A percentile compares a stretch with the other conserved stretches of the same genome.
phyloP scores from a whole-genome alignment of 2,888 invertebrate genomes.

The Papilio elwesi region DNA sequence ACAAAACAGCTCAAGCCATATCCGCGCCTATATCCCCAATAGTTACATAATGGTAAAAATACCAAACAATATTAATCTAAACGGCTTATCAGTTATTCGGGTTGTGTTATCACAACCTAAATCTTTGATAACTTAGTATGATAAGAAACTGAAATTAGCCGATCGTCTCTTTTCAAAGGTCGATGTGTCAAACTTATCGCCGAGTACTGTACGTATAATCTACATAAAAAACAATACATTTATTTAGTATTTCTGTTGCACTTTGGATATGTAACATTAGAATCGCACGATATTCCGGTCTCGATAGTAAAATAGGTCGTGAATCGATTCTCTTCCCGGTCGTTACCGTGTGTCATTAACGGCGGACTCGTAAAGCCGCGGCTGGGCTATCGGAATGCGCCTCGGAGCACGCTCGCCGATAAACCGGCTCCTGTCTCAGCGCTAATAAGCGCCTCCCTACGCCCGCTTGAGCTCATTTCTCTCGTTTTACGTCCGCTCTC shows the following conservation, averaged over 20 bases:
- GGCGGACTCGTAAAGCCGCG: constrained; percentile 70
- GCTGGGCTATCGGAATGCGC: constrained; percentile 68
- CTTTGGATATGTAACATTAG: constrained; percentile 41
- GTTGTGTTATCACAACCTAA: constrained; percentile 1
- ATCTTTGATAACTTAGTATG: not conserved
- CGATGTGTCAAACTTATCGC: too few species aligned
- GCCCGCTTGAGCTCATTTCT: constrained; percentile 54
- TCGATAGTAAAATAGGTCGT: constrained; percentile 70
- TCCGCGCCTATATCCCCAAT: not conserved
- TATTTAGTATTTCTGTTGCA: constrained; percentile 1
- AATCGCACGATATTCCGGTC: constrained; percentile 47
- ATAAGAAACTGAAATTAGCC: not conserved
- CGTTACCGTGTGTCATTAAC: constrained; percentile 75
- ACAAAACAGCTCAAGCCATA: not conserved
- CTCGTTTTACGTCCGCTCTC: constrained; percentile 53
- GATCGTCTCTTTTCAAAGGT: not conserved
- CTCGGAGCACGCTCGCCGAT: too few species aligned
- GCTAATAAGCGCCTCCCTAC: constrained; percentile 61
- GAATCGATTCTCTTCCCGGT: constrained; percentile 79
- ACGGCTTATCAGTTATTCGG: not conserved
- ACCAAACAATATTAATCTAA: not conserved
- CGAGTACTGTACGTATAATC: too few species aligned
- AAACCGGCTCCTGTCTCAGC: constrained; percentile 55
- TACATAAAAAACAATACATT: not conserved
- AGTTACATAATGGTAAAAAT: constrained; percentile 1